Evolutionary conservation across 2,797 vertebrate species (phyloP).

Genomic region (Dendrocincla fuliginosa): DNA sequence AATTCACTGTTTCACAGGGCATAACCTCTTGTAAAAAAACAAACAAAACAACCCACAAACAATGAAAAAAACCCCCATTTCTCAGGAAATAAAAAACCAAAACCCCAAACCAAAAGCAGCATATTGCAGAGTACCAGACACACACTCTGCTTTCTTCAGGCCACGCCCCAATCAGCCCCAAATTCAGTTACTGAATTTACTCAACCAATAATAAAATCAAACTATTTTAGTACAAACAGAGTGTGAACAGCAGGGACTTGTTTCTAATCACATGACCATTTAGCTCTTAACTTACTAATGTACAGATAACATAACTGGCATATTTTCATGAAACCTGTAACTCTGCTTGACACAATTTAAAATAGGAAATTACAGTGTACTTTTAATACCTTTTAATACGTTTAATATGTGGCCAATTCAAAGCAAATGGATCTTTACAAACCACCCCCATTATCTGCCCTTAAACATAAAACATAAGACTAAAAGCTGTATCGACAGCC

Average conservation of each 20-base stretch:
- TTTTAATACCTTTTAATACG: background rate
- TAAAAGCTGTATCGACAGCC: constrained; percentile 4
- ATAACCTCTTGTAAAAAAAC: background rate
- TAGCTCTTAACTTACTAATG: background rate
- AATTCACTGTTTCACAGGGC: background rate
- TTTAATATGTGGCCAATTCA: background rate
- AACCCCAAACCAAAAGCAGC: background rate
- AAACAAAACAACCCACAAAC: background rate
- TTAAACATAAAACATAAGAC: background rate
- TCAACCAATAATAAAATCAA: background rate
- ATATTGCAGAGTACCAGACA: background rate
- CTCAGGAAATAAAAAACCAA: background rate
- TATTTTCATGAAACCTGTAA: background rate
- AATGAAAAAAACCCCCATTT: background rate
- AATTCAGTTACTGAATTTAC: background rate
- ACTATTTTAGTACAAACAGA: background rate
- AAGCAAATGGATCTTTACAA: background rate
- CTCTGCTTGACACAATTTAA: background rate
- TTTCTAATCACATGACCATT: background rate
- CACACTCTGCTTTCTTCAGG: background rate
- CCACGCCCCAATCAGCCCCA: background rate
- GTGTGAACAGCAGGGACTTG: background rate
- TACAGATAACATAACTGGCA: background rate
- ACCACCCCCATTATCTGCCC: background rate
- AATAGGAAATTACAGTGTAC: background rate